These are phyloP conservation scores for Sebastes schlegelii DNA, from an alignment of 2,113 vertebrate genomes.

Conservation along the genomic window DNA sequence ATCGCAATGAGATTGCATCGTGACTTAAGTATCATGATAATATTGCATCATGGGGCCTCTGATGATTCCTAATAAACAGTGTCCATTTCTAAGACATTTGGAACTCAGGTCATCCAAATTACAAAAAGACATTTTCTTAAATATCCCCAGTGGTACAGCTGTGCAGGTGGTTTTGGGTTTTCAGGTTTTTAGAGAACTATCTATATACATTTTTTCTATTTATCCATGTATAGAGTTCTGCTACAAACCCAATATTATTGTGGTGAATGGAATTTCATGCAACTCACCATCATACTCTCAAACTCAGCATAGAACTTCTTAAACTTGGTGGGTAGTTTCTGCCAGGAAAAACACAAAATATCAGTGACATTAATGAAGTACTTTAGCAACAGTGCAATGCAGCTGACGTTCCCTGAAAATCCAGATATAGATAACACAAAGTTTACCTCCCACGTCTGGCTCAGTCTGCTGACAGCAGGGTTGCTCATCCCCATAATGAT, in stretches of 20 bases:
- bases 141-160: neutral
- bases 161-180: neutral
- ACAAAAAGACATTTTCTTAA: neutral
- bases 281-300: slow-evolving; percentile 98
- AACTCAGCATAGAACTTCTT: slow-evolving; percentile 99
- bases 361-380: neutral
- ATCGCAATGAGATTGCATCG: too few relatives aligned
- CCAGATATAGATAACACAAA: neutral
- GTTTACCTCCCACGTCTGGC: slow-evolving; percentile 97
- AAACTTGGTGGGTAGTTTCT: slow-evolving; percentile 99
- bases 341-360: slow-evolving; percentile 72
- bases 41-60: too few relatives aligned
- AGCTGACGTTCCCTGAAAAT: neutral
- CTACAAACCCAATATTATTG: neutral
- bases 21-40: too few relatives aligned
- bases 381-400: neutral
- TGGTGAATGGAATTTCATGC: neutral
- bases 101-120: neutral
- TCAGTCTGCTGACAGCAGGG: slow-evolving; percentile 94
- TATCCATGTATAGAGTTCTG: neutral
- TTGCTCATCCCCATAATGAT: slow-evolving; percentile 99
- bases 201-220: neutral
- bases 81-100: neutral
- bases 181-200: neutral
- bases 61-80: neutral